Evolutionary conservation across 2,888 invertebrate species (phyloP).

Genomic region (Cetonia aurata): DNA sequence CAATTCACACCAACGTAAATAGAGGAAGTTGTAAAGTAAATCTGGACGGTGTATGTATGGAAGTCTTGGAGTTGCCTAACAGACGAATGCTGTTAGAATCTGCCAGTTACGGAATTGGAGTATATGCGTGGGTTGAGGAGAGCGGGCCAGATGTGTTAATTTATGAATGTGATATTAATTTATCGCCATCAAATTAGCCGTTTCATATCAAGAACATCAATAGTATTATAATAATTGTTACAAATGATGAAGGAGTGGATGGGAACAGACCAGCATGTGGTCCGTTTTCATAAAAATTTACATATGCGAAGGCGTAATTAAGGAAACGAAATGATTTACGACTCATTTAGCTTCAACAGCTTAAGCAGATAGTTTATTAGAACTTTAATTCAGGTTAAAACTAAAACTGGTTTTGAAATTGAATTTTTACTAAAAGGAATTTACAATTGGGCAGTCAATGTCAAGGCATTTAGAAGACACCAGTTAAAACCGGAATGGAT

Average conservation of each 20-base stretch:
- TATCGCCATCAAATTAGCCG: slow-evolving; percentile 1
- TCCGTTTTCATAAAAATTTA: too few species aligned
- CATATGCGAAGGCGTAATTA: too few species aligned
- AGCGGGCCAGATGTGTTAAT: background rate
- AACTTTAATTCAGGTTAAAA: too few species aligned
- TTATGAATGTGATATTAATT: slow-evolving; percentile 5
- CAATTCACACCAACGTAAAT: slow-evolving; percentile 36
- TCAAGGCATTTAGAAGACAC: too few species aligned
- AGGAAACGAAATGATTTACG: too few species aligned
- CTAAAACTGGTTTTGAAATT: too few species aligned
- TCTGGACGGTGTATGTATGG: background rate
- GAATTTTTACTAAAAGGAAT: too few species aligned
- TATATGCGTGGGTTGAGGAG: background rate
- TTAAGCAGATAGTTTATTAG: too few species aligned
- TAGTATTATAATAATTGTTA: background rate
- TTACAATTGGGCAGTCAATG: too few species aligned
- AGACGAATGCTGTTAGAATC: background rate
- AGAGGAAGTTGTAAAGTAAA: slow-evolving; percentile 29
- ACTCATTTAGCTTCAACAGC: too few species aligned
- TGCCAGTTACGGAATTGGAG: slow-evolving; percentile 14
- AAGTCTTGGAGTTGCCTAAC: slow-evolving; percentile 9
- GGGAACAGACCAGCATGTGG: background rate
- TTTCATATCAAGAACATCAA: background rate
- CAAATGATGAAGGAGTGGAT: background rate
- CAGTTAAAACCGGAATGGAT: too few species aligned